Conservation (phyloP, 23 tunicate species). For the Styela clava region DNA sequence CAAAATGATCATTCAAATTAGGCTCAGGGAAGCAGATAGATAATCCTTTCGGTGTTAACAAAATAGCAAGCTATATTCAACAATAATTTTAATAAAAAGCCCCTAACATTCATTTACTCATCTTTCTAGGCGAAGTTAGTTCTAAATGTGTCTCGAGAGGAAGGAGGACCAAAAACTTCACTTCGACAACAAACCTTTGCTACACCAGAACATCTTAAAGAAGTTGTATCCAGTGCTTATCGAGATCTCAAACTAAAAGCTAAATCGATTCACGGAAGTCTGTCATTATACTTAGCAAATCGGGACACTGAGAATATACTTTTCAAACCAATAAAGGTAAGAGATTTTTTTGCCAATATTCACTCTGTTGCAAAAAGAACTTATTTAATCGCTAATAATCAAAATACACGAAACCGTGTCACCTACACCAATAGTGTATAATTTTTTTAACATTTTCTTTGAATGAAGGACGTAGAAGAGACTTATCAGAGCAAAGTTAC, state of each 20-base stretch:
- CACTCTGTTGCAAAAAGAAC: constrained; percentile 10
- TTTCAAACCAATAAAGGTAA: constrained; percentile 86
- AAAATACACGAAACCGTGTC: background rate
- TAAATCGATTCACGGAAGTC: constrained; percentile 41
- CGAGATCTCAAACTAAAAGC: constrained; percentile 44
- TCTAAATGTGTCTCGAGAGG: constrained; percentile 54
- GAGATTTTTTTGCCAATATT: background rate
- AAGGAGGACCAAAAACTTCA: constrained; percentile 23
- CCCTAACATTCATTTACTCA: too few species aligned
- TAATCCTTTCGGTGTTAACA: too few species aligned
- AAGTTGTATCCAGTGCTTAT: constrained; percentile 62
- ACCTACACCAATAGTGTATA: too few species aligned
- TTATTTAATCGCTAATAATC: background rate
- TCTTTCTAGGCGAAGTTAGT: constrained; percentile 38
- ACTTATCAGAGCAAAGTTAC: too few species aligned
- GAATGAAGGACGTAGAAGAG: too few species aligned
- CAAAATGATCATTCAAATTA: too few species aligned
- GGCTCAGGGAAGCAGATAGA: too few species aligned
- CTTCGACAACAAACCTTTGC: constrained; percentile 67
- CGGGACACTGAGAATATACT: constrained; percentile 94
- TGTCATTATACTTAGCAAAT: constrained; percentile 86
- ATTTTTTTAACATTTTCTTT: too few species aligned
- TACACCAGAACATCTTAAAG: constrained; percentile 61
- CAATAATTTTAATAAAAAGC: too few species aligned
- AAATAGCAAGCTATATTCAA: too few species aligned